Conservation (phyloP, 2,113 vertebrate species). For the Prunella fulvescens region DNA sequence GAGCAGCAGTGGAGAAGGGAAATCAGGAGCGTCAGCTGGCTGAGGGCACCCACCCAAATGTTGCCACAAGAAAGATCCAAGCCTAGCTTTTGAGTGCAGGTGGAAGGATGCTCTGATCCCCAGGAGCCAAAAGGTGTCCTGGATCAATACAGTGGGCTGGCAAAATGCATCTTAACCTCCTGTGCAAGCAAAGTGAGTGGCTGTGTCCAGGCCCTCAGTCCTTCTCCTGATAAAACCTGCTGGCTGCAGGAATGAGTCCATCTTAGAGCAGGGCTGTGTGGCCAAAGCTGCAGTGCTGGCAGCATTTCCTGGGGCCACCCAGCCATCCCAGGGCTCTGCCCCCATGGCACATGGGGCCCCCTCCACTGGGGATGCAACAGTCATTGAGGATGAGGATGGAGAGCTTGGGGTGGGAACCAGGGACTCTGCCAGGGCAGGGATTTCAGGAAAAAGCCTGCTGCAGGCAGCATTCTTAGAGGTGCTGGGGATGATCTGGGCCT, state of each 20-base stretch:
- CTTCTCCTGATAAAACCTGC: not conserved
- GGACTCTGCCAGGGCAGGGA: not conserved
- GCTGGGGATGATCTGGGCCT: not conserved
- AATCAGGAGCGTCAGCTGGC: not conserved
- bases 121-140: not conserved
- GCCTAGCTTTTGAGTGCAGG: not conserved
- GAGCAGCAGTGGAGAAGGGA: not conserved
- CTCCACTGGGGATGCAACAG: not conserved
- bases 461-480: not conserved
- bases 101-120: not conserved
- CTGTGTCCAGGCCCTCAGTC: not conserved
- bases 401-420: not conserved
- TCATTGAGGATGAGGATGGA: not conserved
- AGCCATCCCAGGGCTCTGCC: not conserved
- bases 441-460: not conserved
- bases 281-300: not conserved
- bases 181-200: accelerated
- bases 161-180: not conserved
- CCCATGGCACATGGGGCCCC: not conserved
- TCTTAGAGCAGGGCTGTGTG: accelerated
- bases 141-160: not conserved
- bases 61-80: not conserved
- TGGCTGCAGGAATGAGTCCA: not conserved
- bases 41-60: not conserved
- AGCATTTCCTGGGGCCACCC: accelerated